phyloP scores from a whole-genome alignment of 2,797 vertebrate species.

The Sebastes variabilis region DNA sequence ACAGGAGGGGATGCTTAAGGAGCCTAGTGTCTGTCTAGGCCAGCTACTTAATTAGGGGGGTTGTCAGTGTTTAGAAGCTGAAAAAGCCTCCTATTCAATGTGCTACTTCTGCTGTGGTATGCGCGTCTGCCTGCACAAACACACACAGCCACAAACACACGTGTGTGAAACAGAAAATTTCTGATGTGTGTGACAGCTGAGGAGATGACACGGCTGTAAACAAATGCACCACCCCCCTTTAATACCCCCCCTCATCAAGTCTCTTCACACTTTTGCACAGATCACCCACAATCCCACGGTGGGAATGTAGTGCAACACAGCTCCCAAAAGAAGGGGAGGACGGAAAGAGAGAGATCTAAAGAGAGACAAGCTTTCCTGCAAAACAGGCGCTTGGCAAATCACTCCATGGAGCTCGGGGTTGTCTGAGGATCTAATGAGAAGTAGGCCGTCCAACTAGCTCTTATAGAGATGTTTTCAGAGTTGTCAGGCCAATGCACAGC shows the following conservation, averaged over 20 bases:
- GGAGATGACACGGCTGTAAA: slow-evolving; percentile 52
- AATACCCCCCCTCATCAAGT: not conserved
- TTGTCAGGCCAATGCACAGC: slow-evolving; percentile 19
- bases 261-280: slow-evolving; percentile 22
- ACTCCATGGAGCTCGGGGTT: slow-evolving; percentile 26
- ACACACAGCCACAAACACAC: slow-evolving; percentile 41
- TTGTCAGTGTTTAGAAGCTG: slow-evolving; percentile 52
- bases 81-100: slow-evolving; percentile 52
- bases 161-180: slow-evolving; percentile 46
- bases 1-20: slow-evolving; percentile 73
- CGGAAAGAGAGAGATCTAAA: slow-evolving; percentile 22
- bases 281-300: slow-evolving; percentile 49
- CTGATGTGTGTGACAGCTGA: slow-evolving; percentile 53
- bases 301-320: slow-evolving; percentile 44
- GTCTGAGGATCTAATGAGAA: slow-evolving; percentile 49
- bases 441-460: slow-evolving; percentile 13
- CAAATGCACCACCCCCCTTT: slow-evolving; percentile 4
- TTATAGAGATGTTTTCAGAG: slow-evolving; percentile 36
- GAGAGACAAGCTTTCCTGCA: slow-evolving; percentile 17
- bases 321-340: slow-evolving; percentile 30
- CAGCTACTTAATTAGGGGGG: slow-evolving; percentile 72
- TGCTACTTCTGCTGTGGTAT: slow-evolving; percentile 40
- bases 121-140: slow-evolving; percentile 44
- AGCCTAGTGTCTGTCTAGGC: slow-evolving; percentile 69
- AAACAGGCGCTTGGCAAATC: slow-evolving; percentile 43